Base-by-base conservation (phyloP, 2,797 vertebrate genomes). In the Sandelia bainsii region DNA sequence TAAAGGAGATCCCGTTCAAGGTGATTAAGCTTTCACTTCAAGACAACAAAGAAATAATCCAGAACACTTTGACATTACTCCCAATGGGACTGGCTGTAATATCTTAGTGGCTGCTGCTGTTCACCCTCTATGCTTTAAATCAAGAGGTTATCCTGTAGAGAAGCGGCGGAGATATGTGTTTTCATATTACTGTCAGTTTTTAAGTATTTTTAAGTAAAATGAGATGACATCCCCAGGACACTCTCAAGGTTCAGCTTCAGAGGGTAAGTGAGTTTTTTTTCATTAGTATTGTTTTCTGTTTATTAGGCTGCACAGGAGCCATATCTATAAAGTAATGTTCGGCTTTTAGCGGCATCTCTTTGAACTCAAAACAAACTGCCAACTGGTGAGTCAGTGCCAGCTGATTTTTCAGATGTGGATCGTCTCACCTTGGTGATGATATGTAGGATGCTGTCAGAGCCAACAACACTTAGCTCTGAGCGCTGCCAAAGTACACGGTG, bases 1-100 rank as follows among this genome's bases (percentile, higher is more conserved):
- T 77, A 69, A 75, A 86, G 79, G 73, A 80, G 78, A 86, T 79
- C 75, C 73, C 8, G 51, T 79, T 84, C 72, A 81, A 83, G 79
- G 86, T 90, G 81, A 90, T 89, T 81, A 75, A 79, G 70, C 39
- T 51, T 77, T 77, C 51, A 73, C 71, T 61, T 58, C 53, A 53
- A 75, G 62, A 80, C 60, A 79, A 81, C 57, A 85, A 80, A 77
- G 57, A 69, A 85, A 62, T 79, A 65, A 91, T 71, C 84, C 77
- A 58, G 27, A 69, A 66, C 53, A 70, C 57, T 48, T 37, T 54
- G 27, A 76, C 70, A 49, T 65, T 40, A 29, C 6, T 8, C 10
- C 60, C 53, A 37, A 62, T 56, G 77, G 62, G 53, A 83, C 63
- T 27, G 68, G 60, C 8, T 59, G 65, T 64, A 62, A 72, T 61